Evolutionary conservation across 2,888 invertebrate genomes (phyloP), one percentile per base, ranked within the genome.

Genomic region (Osmoderma eremita): DNA sequence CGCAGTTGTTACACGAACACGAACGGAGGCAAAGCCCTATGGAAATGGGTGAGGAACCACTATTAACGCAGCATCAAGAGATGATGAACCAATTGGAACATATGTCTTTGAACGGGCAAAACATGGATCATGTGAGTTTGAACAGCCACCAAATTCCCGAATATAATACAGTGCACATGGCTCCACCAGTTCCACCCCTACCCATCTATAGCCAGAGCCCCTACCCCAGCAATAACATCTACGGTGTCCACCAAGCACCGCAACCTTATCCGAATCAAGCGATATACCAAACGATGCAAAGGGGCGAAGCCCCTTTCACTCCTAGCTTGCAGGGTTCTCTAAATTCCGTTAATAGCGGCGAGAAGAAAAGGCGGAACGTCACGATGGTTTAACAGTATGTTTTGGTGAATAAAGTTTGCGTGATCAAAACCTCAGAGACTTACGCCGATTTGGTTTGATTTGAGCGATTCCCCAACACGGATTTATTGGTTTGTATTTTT

Each of bases 1-100:
- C 86, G 2, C 87, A 88, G 72, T 78, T 88, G 10, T 77, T 88
- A 1, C 85, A 86, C 71, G 86, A 87, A 73, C 87, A 87, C 73
- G 87, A 88, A 74, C 78, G 86, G 53, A 78, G 87, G 20, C 84
- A 84, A 69, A 86, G 86, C 72, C 86, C 86, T 0, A 77, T 83
- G 74, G 79, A 71, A 22, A 67, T 67, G 48, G 50, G 49, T 13
- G 67, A 69, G 12, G 77, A 79, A 20, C 78, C 78, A 56, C 69
- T 78, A 67, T 70, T 77, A 51, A 64, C 65, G 2, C 74, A 78
- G 49, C 77, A 79, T 65, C 77, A 79, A 68, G 79, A 80, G 41
- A 71, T 71, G 42, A 67, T 74, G 63, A 56, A 51, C 22, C 79
- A 79, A 67, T 70, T 78, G 38, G 82, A 82, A 64, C 81, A 81